Evolutionary conservation across 2,113 vertebrate species (phyloP), one percentile per base, ranked within the genome.

Genomic region (Nannobrachium achirus): DNA sequence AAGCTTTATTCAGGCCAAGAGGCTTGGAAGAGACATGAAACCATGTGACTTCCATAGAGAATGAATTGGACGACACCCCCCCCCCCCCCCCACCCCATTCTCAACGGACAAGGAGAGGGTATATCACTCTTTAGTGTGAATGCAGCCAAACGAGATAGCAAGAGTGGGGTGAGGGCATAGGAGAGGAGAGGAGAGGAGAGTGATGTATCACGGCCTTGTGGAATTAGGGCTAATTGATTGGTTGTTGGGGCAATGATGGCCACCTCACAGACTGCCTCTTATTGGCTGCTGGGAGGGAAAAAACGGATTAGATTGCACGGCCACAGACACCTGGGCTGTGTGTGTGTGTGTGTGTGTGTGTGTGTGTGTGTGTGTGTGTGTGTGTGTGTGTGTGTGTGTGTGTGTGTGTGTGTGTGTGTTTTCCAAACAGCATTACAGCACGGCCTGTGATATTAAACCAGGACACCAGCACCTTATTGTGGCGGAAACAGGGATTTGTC

Each of bases 401-500:
- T 58, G 56, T 45, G 39, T 55, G 51, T 56, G 51, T 71, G 68
- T 46, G 60, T 53, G 64, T 56, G 63, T 51, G 59, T 48, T 42
- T 61, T 75, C 75, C 77, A 91, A 91, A 93, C 91, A 90, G 86
- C 80, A 91, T 93, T 93, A 92, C 77, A 83, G 94, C 94, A 93
- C 50, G 93, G 92, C 93, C 94, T 94, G 93, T 89, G 89, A 98
- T 98, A 98, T 99, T 97, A 97, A 98, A 99, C 94, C 95, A 95
- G 95, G 95, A 94, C 95, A 98, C 95, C 95, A 95, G 94, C 95
- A 95, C 95, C 95, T 99, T 99, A 98, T 99, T 99, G 97, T 96
- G 90, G 76, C 81, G 93, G 94, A 95, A 96, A 95, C 94, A 93
- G 95, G 95, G 95, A 99, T 99, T 98, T 98, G 95, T 99, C 97